Conservation (phyloP, 2,797 vertebrate species). For the Schizopygopsis pylzovi region DNA sequence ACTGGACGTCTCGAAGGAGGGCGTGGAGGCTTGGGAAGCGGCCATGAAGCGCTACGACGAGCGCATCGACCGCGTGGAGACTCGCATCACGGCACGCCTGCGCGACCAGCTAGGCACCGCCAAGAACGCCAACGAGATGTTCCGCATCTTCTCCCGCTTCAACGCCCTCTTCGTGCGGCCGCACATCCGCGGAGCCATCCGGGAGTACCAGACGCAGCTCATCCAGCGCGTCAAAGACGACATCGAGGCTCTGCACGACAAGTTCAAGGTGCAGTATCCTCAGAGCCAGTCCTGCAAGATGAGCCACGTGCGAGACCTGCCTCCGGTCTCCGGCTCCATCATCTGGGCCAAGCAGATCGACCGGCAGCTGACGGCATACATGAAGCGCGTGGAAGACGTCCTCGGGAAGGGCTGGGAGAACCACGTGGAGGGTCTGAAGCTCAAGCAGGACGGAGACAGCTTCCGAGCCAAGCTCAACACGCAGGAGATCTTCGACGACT, state of each 20-base stretch:
- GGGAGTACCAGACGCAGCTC: conserved; percentile 96
- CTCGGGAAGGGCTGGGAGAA: conserved; percentile 99
- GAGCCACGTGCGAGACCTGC: conserved; percentile 97
- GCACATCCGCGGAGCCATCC: conserved; percentile 96
- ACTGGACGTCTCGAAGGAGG: conserved; percentile 97
- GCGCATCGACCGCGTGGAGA: conserved; percentile 97
- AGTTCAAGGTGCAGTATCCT: conserved; percentile 99
- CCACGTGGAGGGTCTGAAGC: conserved; percentile 96
- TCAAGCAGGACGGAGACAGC: conserved; percentile 99
- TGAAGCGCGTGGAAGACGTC: conserved; percentile 99
- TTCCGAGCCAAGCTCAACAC: conserved; percentile 99
- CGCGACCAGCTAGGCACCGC: conserved; percentile 97
- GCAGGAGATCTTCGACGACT: conserved; percentile 99
- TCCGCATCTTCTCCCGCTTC: conserved; percentile 98
- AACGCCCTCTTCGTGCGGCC: conserved; percentile 97
- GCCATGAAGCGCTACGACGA: conserved; percentile 98
- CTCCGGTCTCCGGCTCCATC: conserved; percentile 95
- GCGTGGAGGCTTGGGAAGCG: conserved; percentile 97
- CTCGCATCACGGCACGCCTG: conserved; percentile 95
- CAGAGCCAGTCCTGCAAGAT: conserved; percentile 99
- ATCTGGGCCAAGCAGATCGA: conserved; percentile 99
- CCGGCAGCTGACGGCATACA: conserved; percentile 96
- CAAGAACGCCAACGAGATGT: conserved; percentile 99
- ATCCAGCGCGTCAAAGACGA: conserved; percentile 99
- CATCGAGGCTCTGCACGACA: conserved; percentile 97